phyloP scores from a whole-genome alignment of 2,888 invertebrate genomes.

The Kuschelorhynchus macadamiae region DNA sequence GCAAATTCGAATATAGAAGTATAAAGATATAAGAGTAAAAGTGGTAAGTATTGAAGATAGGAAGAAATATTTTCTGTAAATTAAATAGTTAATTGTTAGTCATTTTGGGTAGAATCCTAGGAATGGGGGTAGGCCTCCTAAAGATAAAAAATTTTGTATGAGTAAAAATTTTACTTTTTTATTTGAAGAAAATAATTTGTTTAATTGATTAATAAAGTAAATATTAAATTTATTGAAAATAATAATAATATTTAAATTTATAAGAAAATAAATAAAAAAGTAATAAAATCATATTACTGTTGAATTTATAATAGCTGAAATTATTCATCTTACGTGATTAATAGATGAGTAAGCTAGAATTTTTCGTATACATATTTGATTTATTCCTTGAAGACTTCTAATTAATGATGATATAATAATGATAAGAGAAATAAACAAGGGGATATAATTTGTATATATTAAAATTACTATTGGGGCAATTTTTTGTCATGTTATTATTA shows the following conservation, averaged over 20 bases:
- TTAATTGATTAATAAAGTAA: slow-evolving; percentile 72
- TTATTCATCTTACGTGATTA: slow-evolving; percentile 74
- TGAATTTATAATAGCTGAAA: slow-evolving; percentile 53
- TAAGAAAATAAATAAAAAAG: slow-evolving; percentile 70
- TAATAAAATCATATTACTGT: slow-evolving; percentile 58
- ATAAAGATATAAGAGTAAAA: no score
- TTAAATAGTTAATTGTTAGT: slow-evolving; percentile 72
- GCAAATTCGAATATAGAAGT: no score
- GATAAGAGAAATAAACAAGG: slow-evolving; percentile 66
- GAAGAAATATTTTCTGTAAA: slow-evolving; percentile 67
- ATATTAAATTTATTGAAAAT: slow-evolving; percentile 70
- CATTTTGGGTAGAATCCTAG: slow-evolving; percentile 77
- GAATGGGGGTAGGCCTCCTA: slow-evolving; percentile 75
- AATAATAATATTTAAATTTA: slow-evolving; percentile 66
- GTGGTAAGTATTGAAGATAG: slow-evolving; percentile 69
- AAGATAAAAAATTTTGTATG: slow-evolving; percentile 72
- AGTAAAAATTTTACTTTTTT: slow-evolving; percentile 70
- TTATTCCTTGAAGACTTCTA: slow-evolving; percentile 71
- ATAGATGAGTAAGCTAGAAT: slow-evolving; percentile 76
- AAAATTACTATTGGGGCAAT: slow-evolving; percentile 73
- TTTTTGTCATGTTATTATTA: slow-evolving; percentile 78
- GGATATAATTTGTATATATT: slow-evolving; percentile 61
- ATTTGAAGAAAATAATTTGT: slow-evolving; percentile 66
- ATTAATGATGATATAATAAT: slow-evolving; percentile 70
- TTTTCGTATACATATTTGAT: slow-evolving; percentile 69